Evolutionary conservation across 1,140 invertebrate species (phyloP).

Genomic region (Drosophila oshimai): DNA sequence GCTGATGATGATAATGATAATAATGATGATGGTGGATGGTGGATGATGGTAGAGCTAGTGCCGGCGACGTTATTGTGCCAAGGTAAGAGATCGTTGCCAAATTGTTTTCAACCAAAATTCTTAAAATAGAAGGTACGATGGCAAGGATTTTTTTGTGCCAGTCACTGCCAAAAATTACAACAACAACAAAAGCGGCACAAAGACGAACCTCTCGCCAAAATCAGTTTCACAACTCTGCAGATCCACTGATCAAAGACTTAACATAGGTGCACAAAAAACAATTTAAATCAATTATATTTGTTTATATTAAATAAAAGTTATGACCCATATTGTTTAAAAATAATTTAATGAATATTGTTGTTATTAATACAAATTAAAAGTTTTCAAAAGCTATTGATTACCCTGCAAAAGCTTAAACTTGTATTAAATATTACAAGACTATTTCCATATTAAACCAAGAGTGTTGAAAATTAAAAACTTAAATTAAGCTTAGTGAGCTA

Average conservation of each 20-base stretch:
- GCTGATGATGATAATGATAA: slow-evolving; percentile 12
- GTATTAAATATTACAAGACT: too few species aligned
- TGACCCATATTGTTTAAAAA: too few species aligned
- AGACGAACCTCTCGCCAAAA: slow-evolving; percentile 50
- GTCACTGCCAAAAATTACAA: slow-evolving; percentile 67
- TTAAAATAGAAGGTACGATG: slow-evolving; percentile 59
- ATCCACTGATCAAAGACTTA: not conserved
- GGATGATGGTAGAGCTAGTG: slow-evolving; percentile 17
- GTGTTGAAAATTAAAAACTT: too few species aligned
- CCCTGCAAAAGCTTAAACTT: too few species aligned
- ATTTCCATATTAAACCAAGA: too few species aligned
- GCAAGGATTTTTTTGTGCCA: slow-evolving; percentile 71
- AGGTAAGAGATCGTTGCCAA: slow-evolving; percentile 77
- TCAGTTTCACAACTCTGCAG: slow-evolving; percentile 54
- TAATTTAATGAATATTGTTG: too few species aligned
- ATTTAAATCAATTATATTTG: too few species aligned
- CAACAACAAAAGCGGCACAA: slow-evolving; percentile 32
- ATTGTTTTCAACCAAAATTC: slow-evolving; percentile 58
- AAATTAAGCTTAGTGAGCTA: too few species aligned
- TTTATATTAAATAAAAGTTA: too few species aligned
- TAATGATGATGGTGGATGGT: slow-evolving; percentile 8
- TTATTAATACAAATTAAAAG: too few species aligned
- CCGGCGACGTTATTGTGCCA: slow-evolving; percentile 73
- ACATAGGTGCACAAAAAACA: not conserved
- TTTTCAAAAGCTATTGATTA: too few species aligned